These are phyloP conservation scores for Ischnus inquisitorius DNA, from an alignment of 2,888 invertebrate genomes.

Conservation along the genomic window DNA sequence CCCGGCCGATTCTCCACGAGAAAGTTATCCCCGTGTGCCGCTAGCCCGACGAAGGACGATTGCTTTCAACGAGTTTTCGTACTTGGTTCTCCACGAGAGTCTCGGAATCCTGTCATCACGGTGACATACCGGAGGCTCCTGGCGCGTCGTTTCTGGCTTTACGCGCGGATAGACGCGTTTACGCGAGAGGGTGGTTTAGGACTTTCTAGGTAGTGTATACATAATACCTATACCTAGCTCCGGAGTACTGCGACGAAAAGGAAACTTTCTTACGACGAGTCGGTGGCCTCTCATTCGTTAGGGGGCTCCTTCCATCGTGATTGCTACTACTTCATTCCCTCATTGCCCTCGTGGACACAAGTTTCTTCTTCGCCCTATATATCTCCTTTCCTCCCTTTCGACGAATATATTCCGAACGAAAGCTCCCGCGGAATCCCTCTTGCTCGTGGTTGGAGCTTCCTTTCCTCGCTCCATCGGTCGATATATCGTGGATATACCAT, in stretches of 20 bases:
- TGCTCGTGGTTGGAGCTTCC: not conserved
- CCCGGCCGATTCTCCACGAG: conserved; percentile 1
- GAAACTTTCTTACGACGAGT: conserved; percentile 71
- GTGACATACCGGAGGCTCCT: conserved; percentile 39
- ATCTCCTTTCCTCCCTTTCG: conserved; percentile 27
- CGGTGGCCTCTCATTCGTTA: conserved; percentile 68
- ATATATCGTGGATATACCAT: conserved; percentile 26
- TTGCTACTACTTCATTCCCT: conserved; percentile 69
- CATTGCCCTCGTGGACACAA: conserved; percentile 57
- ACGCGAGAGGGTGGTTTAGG: conserved; percentile 34
- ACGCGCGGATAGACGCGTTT: conserved; percentile 44
- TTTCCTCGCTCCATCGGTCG: not conserved
- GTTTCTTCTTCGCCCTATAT: conserved; percentile 45
- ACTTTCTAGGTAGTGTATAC: conserved; percentile 32
- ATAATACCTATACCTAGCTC: conserved; percentile 22
- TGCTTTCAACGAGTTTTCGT: conserved; percentile 65
- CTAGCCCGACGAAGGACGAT: conserved; percentile 45
- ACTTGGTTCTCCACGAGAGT: conserved; percentile 41
- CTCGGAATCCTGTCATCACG: conserved; percentile 41
- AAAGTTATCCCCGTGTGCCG: conserved; percentile 47
- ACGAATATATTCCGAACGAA: conserved; percentile 45
- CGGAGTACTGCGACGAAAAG: conserved; percentile 44
- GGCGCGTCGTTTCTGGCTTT: conserved; percentile 45
- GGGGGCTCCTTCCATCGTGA: conserved; percentile 62
- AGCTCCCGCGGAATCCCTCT: not conserved